Evolutionary conservation across 2,888 invertebrate genomes (phyloP), one percentile per base, ranked within the genome.

Genomic region (Mythimna impura): DNA sequence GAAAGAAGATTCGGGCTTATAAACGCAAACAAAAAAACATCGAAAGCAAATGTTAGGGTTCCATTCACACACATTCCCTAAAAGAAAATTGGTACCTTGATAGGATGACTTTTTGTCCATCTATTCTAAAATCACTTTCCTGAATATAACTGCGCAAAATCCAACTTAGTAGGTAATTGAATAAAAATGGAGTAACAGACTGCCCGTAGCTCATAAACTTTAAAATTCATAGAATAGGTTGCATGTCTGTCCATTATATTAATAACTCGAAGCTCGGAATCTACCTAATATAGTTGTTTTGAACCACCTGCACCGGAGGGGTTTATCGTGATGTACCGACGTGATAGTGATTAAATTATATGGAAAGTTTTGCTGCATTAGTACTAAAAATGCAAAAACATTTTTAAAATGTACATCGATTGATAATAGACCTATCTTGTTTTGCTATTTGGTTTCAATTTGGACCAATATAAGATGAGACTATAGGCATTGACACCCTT

Each of bases 181-280:
- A 67, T 77, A 55, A 77, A 60, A 71, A 62, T 77, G n/a, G 22
- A 60, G 55, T 40, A 61, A 64, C 66, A 58, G 66, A 78, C 64
- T 65, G 57, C 50, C 36, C 57, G 40, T 61, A 47, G 36, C 57
- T 79, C 30, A 65, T 71, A 52, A 68, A 83, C 40, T 83, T 64
- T 72, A 77, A 54, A 74, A 73, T 66, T 76, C 72, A 81, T 77
- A 43, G 77, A 73, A 76, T 68, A 10, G 70, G 69, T 83, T 76
- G 81, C 83, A 80, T 83, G 83, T 65, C 69, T 70, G 64, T 34
- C 71, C 68, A 83, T 80, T 83, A 79, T 58, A 69, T 80, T 72
- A 76, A 76, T 83, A 80, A 70, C 64, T 70, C 43, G 72, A 66
- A 80, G 64, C 60, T 73, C 10, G 20, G 25, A 22, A 57, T 63